These are phyloP conservation scores for Mimas tiliae DNA, from an alignment of 2,888 invertebrate genomes.

Conservation along the genomic window DNA sequence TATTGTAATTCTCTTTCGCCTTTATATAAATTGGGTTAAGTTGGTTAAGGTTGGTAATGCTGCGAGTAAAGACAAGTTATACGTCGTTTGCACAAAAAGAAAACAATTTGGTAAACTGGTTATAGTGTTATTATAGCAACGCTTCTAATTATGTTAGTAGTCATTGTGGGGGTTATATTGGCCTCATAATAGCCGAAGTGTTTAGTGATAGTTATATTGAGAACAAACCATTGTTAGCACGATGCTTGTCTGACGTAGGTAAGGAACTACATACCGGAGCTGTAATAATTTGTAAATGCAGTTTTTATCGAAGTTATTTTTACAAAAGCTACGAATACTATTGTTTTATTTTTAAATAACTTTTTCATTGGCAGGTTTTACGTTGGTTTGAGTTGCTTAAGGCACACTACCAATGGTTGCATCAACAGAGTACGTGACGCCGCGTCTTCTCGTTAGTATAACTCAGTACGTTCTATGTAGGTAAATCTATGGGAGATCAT, in stretches of 20 bases:
- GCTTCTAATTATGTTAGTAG: conserved; percentile 3
- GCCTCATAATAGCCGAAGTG: neutral
- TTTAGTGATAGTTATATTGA: neutral
- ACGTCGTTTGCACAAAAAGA: neutral
- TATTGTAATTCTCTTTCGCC: conserved; percentile 1
- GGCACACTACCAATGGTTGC: too few species aligned
- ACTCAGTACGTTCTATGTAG: too few species aligned
- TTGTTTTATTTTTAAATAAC: too few species aligned
- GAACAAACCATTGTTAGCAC: neutral
- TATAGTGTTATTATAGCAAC: conserved; percentile 1
- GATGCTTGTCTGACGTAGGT: neutral
- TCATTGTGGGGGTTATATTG: neutral
- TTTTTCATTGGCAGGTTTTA: too few species aligned
- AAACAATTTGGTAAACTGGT: conserved; percentile 1
- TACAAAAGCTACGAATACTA: too few species aligned
- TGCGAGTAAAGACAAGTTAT: neutral
- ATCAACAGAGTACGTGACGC: too few species aligned
- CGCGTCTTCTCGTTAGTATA: too few species aligned
- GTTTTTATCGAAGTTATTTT: too few species aligned
- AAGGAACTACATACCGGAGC: neutral
- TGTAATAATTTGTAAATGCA: neutral
- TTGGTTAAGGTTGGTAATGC: neutral
- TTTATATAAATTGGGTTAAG: neutral
- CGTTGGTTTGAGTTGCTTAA: too few species aligned
- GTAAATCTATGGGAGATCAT: too few species aligned